A percentile compares a stretch with the other conserved stretches of the same genome.
Conservation (phyloP, 2,888 invertebrate genomes). For the Lissocephala sabroskyi region DNA sequence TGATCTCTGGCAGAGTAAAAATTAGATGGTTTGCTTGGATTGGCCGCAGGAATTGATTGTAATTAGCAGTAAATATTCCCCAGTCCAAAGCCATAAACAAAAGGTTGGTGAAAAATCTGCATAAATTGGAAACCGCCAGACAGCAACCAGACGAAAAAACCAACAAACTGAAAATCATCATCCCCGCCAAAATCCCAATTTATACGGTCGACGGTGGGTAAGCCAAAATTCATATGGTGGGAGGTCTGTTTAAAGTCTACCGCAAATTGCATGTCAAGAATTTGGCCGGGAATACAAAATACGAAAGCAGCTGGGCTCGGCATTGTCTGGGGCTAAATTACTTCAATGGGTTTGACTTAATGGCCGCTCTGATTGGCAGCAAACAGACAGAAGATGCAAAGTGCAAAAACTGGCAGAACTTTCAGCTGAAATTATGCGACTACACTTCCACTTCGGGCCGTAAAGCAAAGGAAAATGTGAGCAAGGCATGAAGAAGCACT, state of each 20-base stretch:
- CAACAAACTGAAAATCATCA: slow-evolving; percentile 10
- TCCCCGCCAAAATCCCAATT: slow-evolving; percentile 4
- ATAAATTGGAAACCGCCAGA: slow-evolving; percentile 15
- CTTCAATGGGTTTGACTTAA: slow-evolving; percentile 48
- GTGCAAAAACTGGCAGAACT: slow-evolving; percentile 19
- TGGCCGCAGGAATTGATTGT: slow-evolving; percentile 25
- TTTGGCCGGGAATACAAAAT: too few relatives aligned
- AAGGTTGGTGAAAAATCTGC: slow-evolving; percentile 11
- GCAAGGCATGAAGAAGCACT: slow-evolving; percentile 26
- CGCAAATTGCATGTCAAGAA: slow-evolving; percentile 46
- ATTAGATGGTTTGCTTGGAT: too few relatives aligned
- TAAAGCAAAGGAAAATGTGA: slow-evolving; percentile 4
- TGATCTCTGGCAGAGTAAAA: too few relatives aligned
- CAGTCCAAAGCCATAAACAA: slow-evolving; percentile 3
- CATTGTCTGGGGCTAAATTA: slow-evolving; percentile 27
- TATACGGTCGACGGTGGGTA: background rate
- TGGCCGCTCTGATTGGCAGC: slow-evolving; percentile 52
- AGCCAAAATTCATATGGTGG: too few relatives aligned
- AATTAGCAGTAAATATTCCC: slow-evolving; percentile 33
- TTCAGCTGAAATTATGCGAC: slow-evolving; percentile 45
- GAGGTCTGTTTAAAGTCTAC: slow-evolving; percentile 1
- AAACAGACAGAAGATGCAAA: slow-evolving; percentile 34
- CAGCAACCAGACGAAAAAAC: slow-evolving; percentile 14
- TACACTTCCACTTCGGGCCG: slow-evolving; percentile 3
- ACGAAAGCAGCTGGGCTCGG: too few relatives aligned